phyloP scores from a whole-genome alignment of 2,113 vertebrate genomes.

The Rallus limicola region DNA sequence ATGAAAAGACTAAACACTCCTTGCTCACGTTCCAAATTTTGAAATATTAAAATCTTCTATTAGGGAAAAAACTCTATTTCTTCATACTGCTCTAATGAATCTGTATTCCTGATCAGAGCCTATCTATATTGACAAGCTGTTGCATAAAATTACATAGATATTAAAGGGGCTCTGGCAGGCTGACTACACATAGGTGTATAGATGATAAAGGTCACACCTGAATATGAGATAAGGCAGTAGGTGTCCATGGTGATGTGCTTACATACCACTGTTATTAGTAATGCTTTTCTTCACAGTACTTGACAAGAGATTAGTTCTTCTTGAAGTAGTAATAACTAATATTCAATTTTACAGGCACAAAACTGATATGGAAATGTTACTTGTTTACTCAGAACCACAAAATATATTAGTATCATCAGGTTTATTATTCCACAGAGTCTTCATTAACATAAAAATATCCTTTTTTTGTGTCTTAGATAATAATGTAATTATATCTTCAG shows the following conservation, averaged over 20 bases:
- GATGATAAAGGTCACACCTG: background rate
- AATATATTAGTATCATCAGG: background rate
- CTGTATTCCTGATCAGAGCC: background rate
- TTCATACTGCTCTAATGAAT: background rate
- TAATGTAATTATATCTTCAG: background rate
- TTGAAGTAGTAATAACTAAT: background rate
- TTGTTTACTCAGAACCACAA: background rate
- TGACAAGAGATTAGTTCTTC: background rate
- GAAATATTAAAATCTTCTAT: background rate
- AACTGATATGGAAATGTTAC: background rate
- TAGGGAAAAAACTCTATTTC: background rate
- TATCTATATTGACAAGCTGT: background rate
- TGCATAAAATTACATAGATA: background rate
- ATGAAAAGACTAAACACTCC: background rate
- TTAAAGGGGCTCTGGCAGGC: background rate
- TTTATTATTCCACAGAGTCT: background rate
- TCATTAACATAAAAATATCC: background rate
- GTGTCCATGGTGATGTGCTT: background rate
- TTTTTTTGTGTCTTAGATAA: background rate
- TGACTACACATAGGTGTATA: background rate
- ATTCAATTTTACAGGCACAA: background rate
- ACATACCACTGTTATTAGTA: background rate
- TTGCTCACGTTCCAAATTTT: background rate
- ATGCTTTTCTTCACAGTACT: background rate
- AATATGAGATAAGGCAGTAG: background rate